Base-by-base conservation (phyloP, 2,113 vertebrate species). In the Arenaria interpres region DNA sequence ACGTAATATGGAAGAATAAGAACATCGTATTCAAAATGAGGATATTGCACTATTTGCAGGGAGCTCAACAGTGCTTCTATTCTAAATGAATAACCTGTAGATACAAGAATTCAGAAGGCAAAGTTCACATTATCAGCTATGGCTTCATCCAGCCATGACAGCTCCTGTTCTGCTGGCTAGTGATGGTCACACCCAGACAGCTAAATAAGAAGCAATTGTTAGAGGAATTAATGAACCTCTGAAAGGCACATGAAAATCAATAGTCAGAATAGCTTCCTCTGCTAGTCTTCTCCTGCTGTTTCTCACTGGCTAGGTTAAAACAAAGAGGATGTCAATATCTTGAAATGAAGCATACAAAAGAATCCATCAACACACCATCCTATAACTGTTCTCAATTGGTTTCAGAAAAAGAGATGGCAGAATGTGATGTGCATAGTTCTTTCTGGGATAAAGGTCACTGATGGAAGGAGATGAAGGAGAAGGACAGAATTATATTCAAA, bases 191-290 rank as follows among this genome's bases (percentile, higher is more conserved):
- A 87, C 57, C 77, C 77, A 92, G 32, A 28, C 84, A 93, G 83
- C 64, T 48, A 37, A 83, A 89, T 25, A 83, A 93, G 96, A 88
- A 95, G 45, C 41, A 92, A 68, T 79, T 94, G 86, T 94, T 97
- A 96, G 50, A 57, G 89, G 93, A 96, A 92, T 94, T 96, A 95
- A 97, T 96, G 95, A 97, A 95, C 88, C 54, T 46, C 85, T 33
- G 33, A 96, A 90, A 85, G 41, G 88, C 67, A 85, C 39, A 90
- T 88, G 85, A 94, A 97, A 97, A 98, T 96, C 95, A 96, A 97
- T 89, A 97, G 88, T 81, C 81, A 93, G 87, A 95, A 95, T 50
- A 95, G 77, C 72, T 96, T 79, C 88, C 82, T 93, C 73, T 95
- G 66, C 67, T 90, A 39, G 6, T 84, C 66, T 92, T 60, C 54